phyloP scores from a whole-genome alignment of 1,140 invertebrate species.

The Dreissena rostriformis region DNA sequence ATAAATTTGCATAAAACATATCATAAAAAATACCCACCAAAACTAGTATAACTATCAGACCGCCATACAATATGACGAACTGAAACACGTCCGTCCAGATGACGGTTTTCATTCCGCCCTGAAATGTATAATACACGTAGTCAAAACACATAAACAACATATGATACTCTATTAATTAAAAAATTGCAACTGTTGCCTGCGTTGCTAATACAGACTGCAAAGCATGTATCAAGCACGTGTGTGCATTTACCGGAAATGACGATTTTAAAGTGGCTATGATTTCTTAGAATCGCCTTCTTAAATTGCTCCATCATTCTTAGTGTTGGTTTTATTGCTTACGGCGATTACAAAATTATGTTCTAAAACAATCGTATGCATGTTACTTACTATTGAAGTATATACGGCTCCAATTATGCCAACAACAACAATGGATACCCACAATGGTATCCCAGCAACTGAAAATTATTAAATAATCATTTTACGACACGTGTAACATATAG shows the following conservation, averaged over 20 bases:
- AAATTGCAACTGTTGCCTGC: too few species aligned
- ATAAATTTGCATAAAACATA: not conserved
- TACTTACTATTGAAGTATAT: constrained; percentile 62
- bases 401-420: constrained; percentile 62
- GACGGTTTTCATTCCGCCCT: constrained; percentile 96
- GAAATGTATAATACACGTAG: constrained; percentile 23
- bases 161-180: too few species aligned
- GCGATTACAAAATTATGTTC: not conserved
- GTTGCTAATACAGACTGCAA: too few species aligned
- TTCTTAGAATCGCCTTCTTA: not conserved
- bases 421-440: constrained; percentile 59
- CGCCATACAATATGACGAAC: constrained; percentile 51
- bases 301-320: too few species aligned
- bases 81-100: constrained; percentile 94
- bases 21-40: not conserved
- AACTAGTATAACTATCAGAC: constrained; percentile 11
- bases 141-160: not conserved
- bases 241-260: too few species aligned
- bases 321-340: not conserved
- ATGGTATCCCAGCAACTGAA: constrained; percentile 57
- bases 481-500: too few species aligned
- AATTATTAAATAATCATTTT: not conserved
- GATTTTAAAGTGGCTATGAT: not conserved
- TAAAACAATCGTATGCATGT: not conserved
- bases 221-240: too few species aligned